phyloP scores from a whole-genome alignment of 2,113 vertebrate species.

The Thamnophis sirtalis region DNA sequence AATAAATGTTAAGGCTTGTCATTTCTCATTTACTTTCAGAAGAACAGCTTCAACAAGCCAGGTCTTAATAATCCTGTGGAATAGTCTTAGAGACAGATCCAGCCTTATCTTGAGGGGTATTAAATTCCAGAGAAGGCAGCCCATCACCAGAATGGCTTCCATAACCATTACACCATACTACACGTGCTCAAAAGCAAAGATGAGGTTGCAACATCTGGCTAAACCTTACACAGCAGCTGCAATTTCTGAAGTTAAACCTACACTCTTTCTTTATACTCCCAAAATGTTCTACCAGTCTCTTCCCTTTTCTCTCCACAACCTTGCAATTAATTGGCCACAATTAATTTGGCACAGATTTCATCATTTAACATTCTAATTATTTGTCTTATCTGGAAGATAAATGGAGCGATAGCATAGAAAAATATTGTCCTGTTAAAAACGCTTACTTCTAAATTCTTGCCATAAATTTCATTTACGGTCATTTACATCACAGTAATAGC shows the following conservation, averaged over 20 bases:
- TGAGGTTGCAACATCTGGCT: neutral
- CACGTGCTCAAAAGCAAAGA: neutral
- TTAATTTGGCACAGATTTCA: slow-evolving; percentile 3
- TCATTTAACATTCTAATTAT: slow-evolving; percentile 14
- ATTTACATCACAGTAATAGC: slow-evolving; percentile 20
- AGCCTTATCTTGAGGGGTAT: neutral
- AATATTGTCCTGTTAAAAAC: slow-evolving; percentile 1
- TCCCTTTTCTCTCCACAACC: neutral
- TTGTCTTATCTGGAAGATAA: slow-evolving; percentile 19
- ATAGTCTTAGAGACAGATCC: neutral
- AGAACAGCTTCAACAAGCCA: neutral
- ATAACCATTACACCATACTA: neutral
- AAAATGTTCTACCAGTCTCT: neutral
- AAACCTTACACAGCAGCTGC: neutral
- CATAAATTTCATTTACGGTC: slow-evolving; percentile 20
- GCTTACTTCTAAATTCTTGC: neutral
- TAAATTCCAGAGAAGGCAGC: neutral
- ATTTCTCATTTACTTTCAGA: neutral
- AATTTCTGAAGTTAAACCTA: neutral
- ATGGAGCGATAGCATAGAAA: slow-evolving; percentile 11
- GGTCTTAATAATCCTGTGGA: neutral
- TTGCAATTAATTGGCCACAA: neutral
- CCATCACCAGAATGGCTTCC: neutral
- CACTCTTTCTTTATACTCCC: neutral
- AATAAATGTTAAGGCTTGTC: neutral